Conservation (phyloP, 37 sponge, comb jelly and placozoan species). For the Agelas oroides region DNA sequence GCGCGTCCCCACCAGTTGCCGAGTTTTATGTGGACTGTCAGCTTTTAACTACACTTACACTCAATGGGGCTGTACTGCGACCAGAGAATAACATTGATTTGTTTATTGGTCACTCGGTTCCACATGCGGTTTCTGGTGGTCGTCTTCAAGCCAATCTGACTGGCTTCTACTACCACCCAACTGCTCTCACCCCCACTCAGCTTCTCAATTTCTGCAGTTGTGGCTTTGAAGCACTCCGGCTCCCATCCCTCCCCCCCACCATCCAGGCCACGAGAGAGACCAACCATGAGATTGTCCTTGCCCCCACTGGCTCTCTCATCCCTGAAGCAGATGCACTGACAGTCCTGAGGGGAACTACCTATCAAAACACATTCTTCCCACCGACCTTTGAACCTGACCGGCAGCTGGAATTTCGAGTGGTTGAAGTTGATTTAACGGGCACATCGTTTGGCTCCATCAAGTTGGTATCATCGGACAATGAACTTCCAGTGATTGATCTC, state of each 20-base stretch:
- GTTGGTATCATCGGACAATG: conserved; percentile 41
- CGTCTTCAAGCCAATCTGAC: conserved; percentile 49
- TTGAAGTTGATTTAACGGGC: conserved; percentile 16
- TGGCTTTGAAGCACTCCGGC: conserved; percentile 60
- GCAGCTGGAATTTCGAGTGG: conserved; percentile 33
- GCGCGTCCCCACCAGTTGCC: background rate
- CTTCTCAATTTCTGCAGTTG: conserved; percentile 66
- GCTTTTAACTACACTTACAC: background rate
- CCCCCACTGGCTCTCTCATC: conserved; percentile 3
- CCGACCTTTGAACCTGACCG: conserved; percentile 31
- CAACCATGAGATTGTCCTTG: background rate
- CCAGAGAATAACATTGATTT: conserved; percentile 26
- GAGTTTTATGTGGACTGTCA: conserved; percentile 55
- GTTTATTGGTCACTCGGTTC: conserved; percentile 56
- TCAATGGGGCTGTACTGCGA: conserved; percentile 10
- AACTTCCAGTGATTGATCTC: conserved; percentile 54
- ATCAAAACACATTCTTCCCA: conserved; percentile 43
- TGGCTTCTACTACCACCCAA: conserved; percentile 64
- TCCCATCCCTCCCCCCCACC: conserved; percentile 26
- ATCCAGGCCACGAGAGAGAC: background rate
- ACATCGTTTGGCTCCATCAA: conserved; percentile 40
- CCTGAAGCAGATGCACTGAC: conserved; percentile 32
- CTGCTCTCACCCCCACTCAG: conserved; percentile 36
- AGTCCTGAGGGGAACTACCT: conserved; percentile 48
- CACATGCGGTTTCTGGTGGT: conserved; percentile 27